phyloP scores from a whole-genome alignment of 2,113 vertebrate species.

The Morone chrysops region DNA sequence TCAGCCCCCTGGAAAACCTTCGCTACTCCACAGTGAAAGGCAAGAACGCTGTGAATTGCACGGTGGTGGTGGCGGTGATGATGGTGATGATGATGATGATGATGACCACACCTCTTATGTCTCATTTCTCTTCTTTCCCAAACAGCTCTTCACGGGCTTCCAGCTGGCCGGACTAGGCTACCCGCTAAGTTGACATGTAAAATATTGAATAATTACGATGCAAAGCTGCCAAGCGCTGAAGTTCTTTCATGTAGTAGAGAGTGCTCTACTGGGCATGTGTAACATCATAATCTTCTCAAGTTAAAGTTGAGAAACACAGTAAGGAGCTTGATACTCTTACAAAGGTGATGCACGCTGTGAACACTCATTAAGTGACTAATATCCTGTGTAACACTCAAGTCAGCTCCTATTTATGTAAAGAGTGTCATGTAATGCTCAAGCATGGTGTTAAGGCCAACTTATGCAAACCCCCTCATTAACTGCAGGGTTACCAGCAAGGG shows the following conservation, averaged over 20 bases:
- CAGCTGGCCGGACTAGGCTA: slow-evolving; percentile 54
- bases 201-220: slow-evolving; percentile 52
- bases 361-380: slow-evolving; percentile 30
- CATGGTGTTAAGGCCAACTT: slow-evolving; percentile 42
- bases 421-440: slow-evolving; percentile 48
- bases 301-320: slow-evolving; percentile 17
- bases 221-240: slow-evolving; percentile 43
- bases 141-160: slow-evolving; percentile 53
- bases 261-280: slow-evolving; percentile 20
- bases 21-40: slow-evolving; percentile 49
- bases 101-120: slow-evolving; percentile 72
- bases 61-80: slow-evolving; percentile 31
- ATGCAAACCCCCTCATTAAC: slow-evolving; percentile 60
- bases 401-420: slow-evolving; percentile 48
- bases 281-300: slow-evolving; percentile 48
- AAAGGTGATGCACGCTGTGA: slow-evolving; percentile 3
- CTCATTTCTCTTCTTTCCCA: slow-evolving; percentile 57
- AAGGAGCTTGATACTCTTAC: slow-evolving; percentile 29
- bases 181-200: slow-evolving; percentile 55
- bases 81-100: slow-evolving; percentile 57
- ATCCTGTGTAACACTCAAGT: slow-evolving; percentile 23
- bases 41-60: slow-evolving; percentile 61
- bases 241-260: slow-evolving; percentile 24
- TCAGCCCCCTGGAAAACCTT: slow-evolving; percentile 62
- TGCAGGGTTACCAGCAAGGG: slow-evolving; percentile 35